A percentile compares a stretch with the other conserved stretches of the same genome.
Conservation (phyloP, 2,888 invertebrate genomes). For the Antitype chi region DNA sequence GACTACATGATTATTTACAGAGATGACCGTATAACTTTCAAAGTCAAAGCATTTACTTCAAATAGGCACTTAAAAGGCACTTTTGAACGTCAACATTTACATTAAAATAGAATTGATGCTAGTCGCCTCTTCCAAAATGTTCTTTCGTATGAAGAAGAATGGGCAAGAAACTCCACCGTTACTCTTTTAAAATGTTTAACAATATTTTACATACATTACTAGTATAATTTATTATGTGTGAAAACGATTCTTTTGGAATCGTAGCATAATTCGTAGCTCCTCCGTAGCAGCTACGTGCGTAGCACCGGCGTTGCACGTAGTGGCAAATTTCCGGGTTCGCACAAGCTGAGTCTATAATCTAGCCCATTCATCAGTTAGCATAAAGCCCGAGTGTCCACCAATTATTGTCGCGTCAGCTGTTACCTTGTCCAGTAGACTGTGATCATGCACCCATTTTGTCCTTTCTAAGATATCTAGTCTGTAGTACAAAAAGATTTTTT, state of each 20-base stretch:
- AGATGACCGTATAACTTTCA: neutral
- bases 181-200: too few relatives aligned
- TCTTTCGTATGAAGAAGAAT: too few relatives aligned
- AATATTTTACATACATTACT: too few relatives aligned
- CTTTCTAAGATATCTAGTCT: neutral
- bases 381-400: conserved; percentile 41
- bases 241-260: neutral
- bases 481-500: neutral
- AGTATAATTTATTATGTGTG: too few relatives aligned
- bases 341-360: conserved; percentile 47
- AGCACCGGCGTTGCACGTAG: conserved; percentile 25
- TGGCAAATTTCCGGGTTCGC: conserved; percentile 19
- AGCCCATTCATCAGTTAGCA: conserved; percentile 38
- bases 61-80: too few relatives aligned
- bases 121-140: too few relatives aligned
- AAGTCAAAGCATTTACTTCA: too few relatives aligned
- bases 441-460: neutral
- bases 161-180: too few relatives aligned
- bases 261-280: conserved; percentile 16
- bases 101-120: too few relatives aligned
- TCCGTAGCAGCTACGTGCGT: neutral
- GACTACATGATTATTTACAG: neutral
- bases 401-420: conserved; percentile 43
- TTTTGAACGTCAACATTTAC: too few relatives aligned
- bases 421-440: conserved; percentile 24